Base-by-base conservation (phyloP, 2,888 invertebrate species). In the Synergus japonicus region DNA sequence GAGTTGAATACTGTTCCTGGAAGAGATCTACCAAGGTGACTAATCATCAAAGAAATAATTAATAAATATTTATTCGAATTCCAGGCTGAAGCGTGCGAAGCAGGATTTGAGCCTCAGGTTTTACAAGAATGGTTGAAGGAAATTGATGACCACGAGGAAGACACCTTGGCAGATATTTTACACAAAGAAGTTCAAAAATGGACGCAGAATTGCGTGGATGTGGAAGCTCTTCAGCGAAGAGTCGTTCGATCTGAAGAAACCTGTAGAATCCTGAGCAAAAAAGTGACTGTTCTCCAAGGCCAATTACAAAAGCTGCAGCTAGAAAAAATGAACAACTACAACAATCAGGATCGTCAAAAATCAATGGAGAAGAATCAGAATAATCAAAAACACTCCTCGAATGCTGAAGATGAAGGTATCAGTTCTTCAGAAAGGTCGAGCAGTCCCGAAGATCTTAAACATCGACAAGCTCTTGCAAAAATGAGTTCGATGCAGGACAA, bases 391-490 rank as follows among this genome's bases (percentile, higher is more conserved):
- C 85, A 90, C 3, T 95, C 96, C 64, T 96, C 96, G 8, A 96
- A 97, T 84, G 96, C 96, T 60, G 97, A 97, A 92, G 97, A 97
- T 89, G 97, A 97, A 93, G 97, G 97, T 8, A 97, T 97, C 85
- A 97, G 97, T 88, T 97, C 97, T 10, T 97, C 97, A 0, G 97
- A 97, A 90, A 92, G 94, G 15, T 96, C 96, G 63, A 93, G 96
- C 65, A 96, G 96, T 82, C 96, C 96, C 0, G 96, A 96, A 86
- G 94, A 94, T 49, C 44, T 10, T 44, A 81, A 92, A 93, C 87
- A 44, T 66, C 67, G 90, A 92, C 4, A 81, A 82, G 13, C 76
- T 85, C 65, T 43, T n/a, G 18, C 15, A 9, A 37, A 83, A 81
- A 76, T 79, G 77, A 63, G 81, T 78, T 65, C 93, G 63, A 93